Conservation (phyloP, 2,113 vertebrate species). For the Aix galericulata region DNA sequence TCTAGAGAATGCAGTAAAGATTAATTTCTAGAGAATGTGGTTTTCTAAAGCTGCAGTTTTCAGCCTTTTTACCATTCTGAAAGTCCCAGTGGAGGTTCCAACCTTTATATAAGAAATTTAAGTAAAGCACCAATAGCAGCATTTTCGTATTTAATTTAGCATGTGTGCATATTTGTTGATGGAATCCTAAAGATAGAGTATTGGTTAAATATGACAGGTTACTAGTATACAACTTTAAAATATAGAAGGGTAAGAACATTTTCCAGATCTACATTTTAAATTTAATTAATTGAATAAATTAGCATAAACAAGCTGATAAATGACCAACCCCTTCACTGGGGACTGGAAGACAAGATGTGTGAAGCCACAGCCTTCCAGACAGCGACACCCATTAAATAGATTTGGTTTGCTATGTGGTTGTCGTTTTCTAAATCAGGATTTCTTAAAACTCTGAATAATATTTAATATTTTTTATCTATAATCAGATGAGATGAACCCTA, state of each 20-base stretch:
- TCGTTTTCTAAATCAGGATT: not conserved
- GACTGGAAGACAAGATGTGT: not conserved
- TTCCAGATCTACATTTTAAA: not conserved
- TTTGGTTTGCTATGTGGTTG: not conserved
- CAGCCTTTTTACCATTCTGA: not conserved
- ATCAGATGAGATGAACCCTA: not conserved
- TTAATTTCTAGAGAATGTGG: slow-evolving; percentile 20
- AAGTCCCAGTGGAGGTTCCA: not conserved
- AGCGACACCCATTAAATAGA: not conserved
- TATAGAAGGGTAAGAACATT: not conserved
- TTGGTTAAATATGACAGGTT: not conserved
- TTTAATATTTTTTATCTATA: not conserved
- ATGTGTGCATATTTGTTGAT: not conserved
- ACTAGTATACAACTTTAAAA: not conserved
- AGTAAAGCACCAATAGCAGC: not conserved
- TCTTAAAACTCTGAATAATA: not conserved
- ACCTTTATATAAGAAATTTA: not conserved
- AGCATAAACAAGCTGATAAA: not conserved
- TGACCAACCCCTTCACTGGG: not conserved
- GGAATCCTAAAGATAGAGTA: not conserved
- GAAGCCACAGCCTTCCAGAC: not conserved
- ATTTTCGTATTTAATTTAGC: slow-evolving; percentile 15
- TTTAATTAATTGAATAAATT: not conserved
- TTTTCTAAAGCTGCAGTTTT: slow-evolving; percentile 27
- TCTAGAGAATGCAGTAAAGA: slow-evolving; percentile 5